Base-by-base conservation (phyloP, 2,888 invertebrate genomes). In the Lysandra coridon region DNA sequence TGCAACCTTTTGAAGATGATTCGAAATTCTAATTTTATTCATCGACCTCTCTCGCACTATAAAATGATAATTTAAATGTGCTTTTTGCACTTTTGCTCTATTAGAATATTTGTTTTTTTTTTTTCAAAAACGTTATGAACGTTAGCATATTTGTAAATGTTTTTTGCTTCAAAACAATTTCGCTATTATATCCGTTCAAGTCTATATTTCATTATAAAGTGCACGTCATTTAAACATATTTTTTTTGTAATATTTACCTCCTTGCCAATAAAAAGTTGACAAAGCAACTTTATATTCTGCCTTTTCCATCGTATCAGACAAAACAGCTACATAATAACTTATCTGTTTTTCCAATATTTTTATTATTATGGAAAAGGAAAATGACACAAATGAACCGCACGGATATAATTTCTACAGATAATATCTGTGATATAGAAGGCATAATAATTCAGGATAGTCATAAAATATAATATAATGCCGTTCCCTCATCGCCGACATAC, bases 1-100 rank as follows among this genome's bases (percentile, higher is more conserved):
- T 78, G 49, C 5, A 62, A 23, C 30, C 49, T 78, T 78, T 78
- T 78, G 23, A 44, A 78, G 23, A 37, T 76, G 49, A 76, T 76
- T 76, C 53, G 57, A 33, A 76, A 76, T 76, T 76, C 30, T 14
- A 33, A 33, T 76, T 75, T 57, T 76, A 69, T 69, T 69, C 33
- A 69, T 69, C 33, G 30, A 33, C 30, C 30, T 49, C 23, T 12
- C 2, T 4, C 23, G 74, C 73, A 44, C 74, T 74, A 10, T 44
- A n/a, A 7, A n/a, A 44, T 74, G 44, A 37, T 37, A 14, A 33
- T 73, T 62, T 62, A n/a, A n/a, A 62, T 62, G 62, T 57, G 17
- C 57, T 17, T 57, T 57, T 57, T 17, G 23, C 23, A 62, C n/a
- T 57, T n/a, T n/a, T 64, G 30, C 30, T 3, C n/a, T 23, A 30